Conservation (phyloP, 2,113 vertebrate species). For the Corythoichthys intestinalis region DNA sequence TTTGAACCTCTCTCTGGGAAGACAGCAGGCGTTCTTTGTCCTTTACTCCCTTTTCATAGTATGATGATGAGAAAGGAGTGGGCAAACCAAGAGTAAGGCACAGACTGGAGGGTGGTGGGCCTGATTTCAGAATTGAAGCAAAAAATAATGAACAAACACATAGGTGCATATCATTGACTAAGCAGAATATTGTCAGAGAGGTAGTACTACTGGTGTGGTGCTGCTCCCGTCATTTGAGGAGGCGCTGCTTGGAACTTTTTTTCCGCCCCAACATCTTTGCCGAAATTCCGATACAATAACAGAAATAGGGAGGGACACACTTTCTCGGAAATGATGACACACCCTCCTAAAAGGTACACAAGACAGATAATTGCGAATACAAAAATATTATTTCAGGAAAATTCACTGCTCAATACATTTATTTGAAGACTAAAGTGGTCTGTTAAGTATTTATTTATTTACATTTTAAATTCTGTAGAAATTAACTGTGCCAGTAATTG, state of each 20-base stretch:
- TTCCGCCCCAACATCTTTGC: constrained; percentile 26
- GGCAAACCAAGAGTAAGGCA: constrained; percentile 1
- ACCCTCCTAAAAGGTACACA: constrained; percentile 15
- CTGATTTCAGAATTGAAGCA: constrained; percentile 20
- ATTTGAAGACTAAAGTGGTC: constrained; percentile 9
- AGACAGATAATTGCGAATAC: constrained; percentile 28
- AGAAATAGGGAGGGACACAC: constrained; percentile 22
- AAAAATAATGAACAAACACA: constrained; percentile 11
- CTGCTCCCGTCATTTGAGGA: constrained; percentile 32
- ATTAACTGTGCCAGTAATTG: background rate
- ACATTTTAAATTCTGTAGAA: background rate
- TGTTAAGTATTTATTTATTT: background rate
- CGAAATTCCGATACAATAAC: constrained; percentile 22
- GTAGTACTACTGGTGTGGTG: background rate
- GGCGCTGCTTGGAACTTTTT: constrained; percentile 35
- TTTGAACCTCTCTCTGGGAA: constrained; percentile 56
- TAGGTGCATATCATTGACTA: constrained; percentile 10
- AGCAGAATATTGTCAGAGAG: constrained; percentile 28
- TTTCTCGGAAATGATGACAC: constrained; percentile 47
- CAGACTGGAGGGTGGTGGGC: background rate
- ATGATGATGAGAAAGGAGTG: constrained; percentile 20
- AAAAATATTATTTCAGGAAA: constrained; percentile 34
- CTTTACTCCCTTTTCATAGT: constrained; percentile 13
- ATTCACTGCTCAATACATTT: constrained; percentile 38
- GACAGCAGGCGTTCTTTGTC: constrained; percentile 56